Evolutionary conservation across 2,797 vertebrate genomes (phyloP), one percentile per base, ranked within the genome.

Genomic region (Molossus molossus): DNA sequence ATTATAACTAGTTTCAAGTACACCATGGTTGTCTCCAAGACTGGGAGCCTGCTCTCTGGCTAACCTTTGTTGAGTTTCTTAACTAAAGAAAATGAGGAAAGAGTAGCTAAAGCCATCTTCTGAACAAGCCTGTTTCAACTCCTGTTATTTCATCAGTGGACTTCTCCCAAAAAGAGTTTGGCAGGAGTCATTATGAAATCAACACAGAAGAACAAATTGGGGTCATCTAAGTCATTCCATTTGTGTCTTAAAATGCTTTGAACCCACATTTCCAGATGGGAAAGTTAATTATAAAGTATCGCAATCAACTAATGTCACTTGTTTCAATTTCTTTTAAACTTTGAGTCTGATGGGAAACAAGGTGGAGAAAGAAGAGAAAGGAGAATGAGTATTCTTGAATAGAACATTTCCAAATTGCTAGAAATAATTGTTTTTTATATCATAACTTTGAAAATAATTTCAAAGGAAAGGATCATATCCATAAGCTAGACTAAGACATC

Each of bases 141-240:
- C 50, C 64, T 82, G 37, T 96, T 92, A 94, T 92, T 95, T 96
- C 93, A 96, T 82, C 83, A 91, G 20, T 95, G 86, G 83, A 73
- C 64, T 91, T 40, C 9, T 91, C 81, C 85, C 85, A 94, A 94
- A 67, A 2, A 76, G 73, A 50, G 21, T 94, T 95, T 97, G 80
- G 95, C 93, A 87, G 80, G 79, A 73, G 40, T 85, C 60, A 84
- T 79, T 77, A 58, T 84, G 86, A 90, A 96, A 95, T 96, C 91
- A 96, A 95, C 84, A 90, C 45, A 90, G 69, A 83, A 88, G 90
- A 92, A 87, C 67, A 91, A 77, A 94, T 65, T 86, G 62, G 89
- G 86, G 89, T 94, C 93, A 96, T 89, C 83, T 96, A 83, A 82
- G 60, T 96, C 95, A 87, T 29, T 90, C 25, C n/a, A 70, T 48